Evolutionary conservation across 2,797 vertebrate species (phyloP), one percentile per base, ranked within the genome.

Genomic region (Sebastes melanostomus): DNA sequence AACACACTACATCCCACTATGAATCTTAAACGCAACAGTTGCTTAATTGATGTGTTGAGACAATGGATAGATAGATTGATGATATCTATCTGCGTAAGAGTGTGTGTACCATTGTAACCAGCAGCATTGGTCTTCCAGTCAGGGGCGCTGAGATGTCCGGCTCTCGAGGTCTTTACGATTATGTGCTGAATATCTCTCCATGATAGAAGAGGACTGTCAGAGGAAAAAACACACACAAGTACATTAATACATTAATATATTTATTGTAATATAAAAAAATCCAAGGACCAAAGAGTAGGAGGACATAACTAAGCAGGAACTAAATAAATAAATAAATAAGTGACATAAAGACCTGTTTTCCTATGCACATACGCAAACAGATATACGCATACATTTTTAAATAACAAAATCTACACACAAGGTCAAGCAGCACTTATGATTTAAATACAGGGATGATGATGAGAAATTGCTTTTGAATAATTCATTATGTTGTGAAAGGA

Each of bases 81-180:
- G 20, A 54, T 22, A 54, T 38, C 61, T 75, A 60, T 55, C 66
- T 54, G n/a, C 55, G 72, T 71, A 66, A 30, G n/a, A 74, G 66
- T 36, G 77, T 46, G 8, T 58, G 46, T 96, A 99, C 98, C 98
- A 78, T 99, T 99, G 93, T 99, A 99, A 90, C 98, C 98, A 92
- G 98, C 98, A 70, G 97, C 97, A 93, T 99, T 99, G 73, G 97
- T 99, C 96, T 99, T 99, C 98, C 98, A 99, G 95, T 99, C 98
- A 50, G 97, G 97, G 86, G 98, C 98, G 67, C 97, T 99, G 90
- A 99, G 96, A 93, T 99, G 98, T 92, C 98, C 97, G 9, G 98
- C 96, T 90, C 97, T 96, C 72, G 98, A 99, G 30, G 98, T 99
- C 93, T 97, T 98, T 66, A 99, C 98, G 88, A 99, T 99, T 88